Percentiles rank a stretch among this genome's conserved stretches.
phyloP scores from a whole-genome alignment of 1,140 invertebrate genomes.

The Andricus grossulariae region DNA sequence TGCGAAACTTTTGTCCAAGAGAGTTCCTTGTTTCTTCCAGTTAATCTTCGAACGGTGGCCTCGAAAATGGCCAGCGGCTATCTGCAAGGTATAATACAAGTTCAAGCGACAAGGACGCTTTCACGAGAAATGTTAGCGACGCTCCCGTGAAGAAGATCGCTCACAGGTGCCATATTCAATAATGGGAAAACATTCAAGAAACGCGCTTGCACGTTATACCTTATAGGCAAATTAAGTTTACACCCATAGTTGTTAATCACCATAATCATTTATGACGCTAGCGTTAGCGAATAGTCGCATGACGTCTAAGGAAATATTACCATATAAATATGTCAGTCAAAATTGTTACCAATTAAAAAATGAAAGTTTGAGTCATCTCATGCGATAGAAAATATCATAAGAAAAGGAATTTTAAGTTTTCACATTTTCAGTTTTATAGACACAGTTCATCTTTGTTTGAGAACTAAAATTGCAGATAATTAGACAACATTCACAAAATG shows the following conservation, averaged over 20 bases:
- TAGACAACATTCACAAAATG: conserved; percentile 1
- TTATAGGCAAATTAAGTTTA: background rate
- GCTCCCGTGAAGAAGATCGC: background rate
- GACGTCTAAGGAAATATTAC: background rate
- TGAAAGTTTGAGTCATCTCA: background rate
- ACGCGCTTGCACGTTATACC: background rate
- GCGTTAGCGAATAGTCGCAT: background rate
- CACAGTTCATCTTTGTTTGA: background rate
- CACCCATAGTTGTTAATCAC: background rate
- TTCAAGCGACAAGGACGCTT: conserved; percentile 70
- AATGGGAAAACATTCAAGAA: background rate
- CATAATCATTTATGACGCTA: background rate
- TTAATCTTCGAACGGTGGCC: conserved; percentile 17
- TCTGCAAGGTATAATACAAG: conserved; percentile 50
- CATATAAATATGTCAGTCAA: background rate
- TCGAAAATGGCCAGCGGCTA: conserved; percentile 37
- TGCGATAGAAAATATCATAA: too few relatives aligned
- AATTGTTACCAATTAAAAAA: conserved; percentile 21
- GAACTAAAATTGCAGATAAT: background rate
- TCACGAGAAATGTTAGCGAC: conserved; percentile 51
- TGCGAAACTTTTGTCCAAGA: conserved; percentile 5
- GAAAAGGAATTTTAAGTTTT: background rate
- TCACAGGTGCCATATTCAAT: background rate
- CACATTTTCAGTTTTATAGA: conserved; percentile 11
- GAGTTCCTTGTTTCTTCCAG: conserved; percentile 3